Conservation (phyloP, 2,113 vertebrate genomes). For the Sylvilagus bachmani region DNA sequence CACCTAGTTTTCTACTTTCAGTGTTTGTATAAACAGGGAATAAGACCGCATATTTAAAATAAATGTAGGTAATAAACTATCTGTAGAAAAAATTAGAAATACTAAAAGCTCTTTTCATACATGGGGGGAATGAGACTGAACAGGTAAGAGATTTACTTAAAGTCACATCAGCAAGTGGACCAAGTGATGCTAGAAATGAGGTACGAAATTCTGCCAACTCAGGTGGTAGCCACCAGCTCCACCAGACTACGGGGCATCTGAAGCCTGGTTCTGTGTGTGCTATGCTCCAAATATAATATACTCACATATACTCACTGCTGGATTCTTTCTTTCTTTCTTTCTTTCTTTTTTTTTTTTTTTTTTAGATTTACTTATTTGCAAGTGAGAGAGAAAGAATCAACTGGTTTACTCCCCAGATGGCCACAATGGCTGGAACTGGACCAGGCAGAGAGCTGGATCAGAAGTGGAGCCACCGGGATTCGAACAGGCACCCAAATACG, state of each 20-base stretch:
- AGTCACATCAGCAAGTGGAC: background rate
- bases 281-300: background rate
- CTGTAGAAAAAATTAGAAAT: background rate
- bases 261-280: background rate
- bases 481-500: too few species aligned
- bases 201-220: background rate
- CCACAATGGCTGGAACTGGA: too few species aligned
- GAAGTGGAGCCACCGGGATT: too few species aligned
- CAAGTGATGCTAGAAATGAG: background rate
- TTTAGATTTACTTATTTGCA: too few species aligned
- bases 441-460: too few species aligned
- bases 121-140: background rate
- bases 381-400: too few species aligned
- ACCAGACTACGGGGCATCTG: background rate
- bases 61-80: background rate
- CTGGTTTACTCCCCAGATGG: too few species aligned
- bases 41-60: slow-evolving; percentile 2
- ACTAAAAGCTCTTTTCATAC: slow-evolving; percentile 1
- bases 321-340: too few species aligned
- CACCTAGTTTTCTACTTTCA: slow-evolving; percentile 7
- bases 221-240: background rate
- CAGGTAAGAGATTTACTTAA: background rate
- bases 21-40: slow-evolving; percentile 48
- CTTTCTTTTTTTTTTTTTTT: too few species aligned
- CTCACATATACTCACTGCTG: too few species aligned